Conservation (phyloP, 2,888 invertebrate species). For the Drosophila colorata region DNA sequence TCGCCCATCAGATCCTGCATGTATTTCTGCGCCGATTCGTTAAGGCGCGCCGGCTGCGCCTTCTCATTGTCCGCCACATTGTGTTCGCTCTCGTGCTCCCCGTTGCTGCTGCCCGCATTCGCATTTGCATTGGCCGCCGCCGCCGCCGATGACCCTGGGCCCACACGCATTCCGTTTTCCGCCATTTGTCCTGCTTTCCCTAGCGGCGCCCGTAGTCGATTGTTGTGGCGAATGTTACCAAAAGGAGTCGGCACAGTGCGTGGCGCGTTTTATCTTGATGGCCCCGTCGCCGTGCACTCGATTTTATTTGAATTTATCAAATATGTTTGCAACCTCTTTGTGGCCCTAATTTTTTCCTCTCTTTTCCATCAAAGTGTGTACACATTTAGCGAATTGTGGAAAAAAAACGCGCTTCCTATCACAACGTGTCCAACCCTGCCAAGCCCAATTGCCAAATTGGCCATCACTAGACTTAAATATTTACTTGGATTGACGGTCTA, state of each 20-base stretch:
- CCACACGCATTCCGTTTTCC: constrained; percentile 83
- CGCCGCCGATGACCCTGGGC: constrained; percentile 68
- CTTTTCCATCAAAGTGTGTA: constrained; percentile 71
- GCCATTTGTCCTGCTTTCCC: constrained; percentile 76
- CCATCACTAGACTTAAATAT: constrained; percentile 28
- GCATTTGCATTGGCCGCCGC: constrained; percentile 48
- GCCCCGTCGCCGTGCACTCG: constrained; percentile 60
- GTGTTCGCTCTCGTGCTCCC: constrained; percentile 79
- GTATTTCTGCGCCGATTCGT: constrained; percentile 83
- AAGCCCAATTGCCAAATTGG: constrained; percentile 32
- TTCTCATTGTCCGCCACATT: constrained; percentile 75
- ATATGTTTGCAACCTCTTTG: constrained; percentile 77
- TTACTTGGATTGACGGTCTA: constrained; percentile 5
- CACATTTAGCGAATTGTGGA: constrained; percentile 50
- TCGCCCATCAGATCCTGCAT: constrained; percentile 83
- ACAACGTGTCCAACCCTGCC: constrained; percentile 46
- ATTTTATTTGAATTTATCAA: constrained; percentile 68
- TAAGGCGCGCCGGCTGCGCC: constrained; percentile 74
- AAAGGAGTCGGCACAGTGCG: constrained; percentile 55
- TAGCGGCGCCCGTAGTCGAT: constrained; percentile 51
- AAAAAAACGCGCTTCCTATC: constrained; percentile 56
- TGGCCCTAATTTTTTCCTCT: constrained; percentile 77
- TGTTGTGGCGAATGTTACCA: constrained; percentile 58
- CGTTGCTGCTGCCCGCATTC: constrained; percentile 70
- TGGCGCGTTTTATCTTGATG: constrained; percentile 58